phyloP scores from a whole-genome alignment of 2,113 vertebrate genomes.

The Etheostoma spectabile region DNA sequence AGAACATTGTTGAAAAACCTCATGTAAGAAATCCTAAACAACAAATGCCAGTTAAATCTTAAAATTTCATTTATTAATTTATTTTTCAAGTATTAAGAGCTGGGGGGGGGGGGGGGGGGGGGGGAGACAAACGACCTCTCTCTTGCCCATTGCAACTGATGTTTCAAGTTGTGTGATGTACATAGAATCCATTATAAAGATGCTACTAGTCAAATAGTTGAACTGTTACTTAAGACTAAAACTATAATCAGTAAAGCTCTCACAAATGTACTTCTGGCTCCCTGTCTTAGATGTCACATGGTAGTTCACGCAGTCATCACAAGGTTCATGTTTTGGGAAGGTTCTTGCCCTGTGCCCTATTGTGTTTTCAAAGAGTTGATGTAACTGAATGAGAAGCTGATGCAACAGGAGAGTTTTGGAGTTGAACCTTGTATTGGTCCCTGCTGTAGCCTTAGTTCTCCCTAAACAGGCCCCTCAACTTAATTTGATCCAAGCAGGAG shows the following conservation, averaged over 20 bases:
- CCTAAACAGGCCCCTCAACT: conserved; percentile 56
- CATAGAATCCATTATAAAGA: not conserved
- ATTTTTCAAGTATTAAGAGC: not conserved
- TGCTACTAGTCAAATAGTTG: not conserved
- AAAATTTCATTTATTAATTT: not conserved
- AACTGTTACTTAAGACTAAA: not conserved
- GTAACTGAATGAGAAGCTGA: conserved; percentile 46
- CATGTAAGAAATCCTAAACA: not conserved
- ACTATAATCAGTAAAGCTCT: not conserved
- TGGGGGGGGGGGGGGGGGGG: too few species aligned
- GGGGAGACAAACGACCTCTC: not conserved
- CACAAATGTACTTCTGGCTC: conserved; percentile 14
- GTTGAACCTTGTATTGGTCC: conserved; percentile 45
- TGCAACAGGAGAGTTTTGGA: conserved; percentile 53
- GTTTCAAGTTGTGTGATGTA: not conserved
- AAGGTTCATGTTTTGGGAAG: conserved; percentile 6
- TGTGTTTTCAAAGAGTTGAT: conserved; percentile 8
- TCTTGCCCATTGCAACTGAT: not conserved
- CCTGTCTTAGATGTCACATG: conserved; percentile 16
- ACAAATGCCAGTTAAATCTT: not conserved
- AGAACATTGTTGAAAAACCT: conserved; percentile 16
- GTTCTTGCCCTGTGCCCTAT: not conserved
- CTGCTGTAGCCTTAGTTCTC: conserved; percentile 34
- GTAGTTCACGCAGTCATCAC: not conserved
- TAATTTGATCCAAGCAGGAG: conserved; percentile 68